Evolutionary conservation across 2,888 invertebrate genomes (phyloP).

Genomic region (Onchidella celtica): DNA sequence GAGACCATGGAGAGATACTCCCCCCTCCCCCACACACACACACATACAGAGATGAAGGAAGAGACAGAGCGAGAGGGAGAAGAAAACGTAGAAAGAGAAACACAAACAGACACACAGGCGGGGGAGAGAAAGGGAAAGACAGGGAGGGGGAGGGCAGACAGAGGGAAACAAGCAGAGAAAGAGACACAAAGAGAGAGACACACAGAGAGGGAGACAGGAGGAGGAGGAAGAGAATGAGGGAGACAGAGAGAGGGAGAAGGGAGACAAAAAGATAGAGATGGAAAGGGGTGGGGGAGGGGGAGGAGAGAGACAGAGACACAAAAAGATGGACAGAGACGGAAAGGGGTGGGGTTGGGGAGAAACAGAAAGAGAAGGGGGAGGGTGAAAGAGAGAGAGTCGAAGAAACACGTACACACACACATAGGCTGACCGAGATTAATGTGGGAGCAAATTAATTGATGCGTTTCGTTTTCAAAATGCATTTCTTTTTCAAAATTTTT

Average conservation of each 20-base stretch:
- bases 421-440: too few relatives aligned
- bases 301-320: not conserved
- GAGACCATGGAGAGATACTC: too few relatives aligned
- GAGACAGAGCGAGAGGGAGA: too few relatives aligned
- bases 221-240: not conserved
- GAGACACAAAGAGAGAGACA: not conserved
- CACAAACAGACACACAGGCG: too few relatives aligned
- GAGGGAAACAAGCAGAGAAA: not conserved
- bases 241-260: not conserved
- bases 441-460: too few relatives aligned
- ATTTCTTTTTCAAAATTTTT: too few relatives aligned
- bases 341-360: not conserved
- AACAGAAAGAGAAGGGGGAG: not conserved
- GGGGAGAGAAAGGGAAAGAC: too few relatives aligned
- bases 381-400: not conserved
- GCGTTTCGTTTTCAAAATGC: too few relatives aligned
- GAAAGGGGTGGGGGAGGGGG: constrained; percentile 1
- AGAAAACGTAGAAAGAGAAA: not conserved
- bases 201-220: not conserved
- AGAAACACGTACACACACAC: too few relatives aligned
- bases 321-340: not conserved
- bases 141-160: too few relatives aligned
- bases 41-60: too few relatives aligned
- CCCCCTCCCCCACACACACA: too few relatives aligned
- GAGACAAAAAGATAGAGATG: not conserved